A percentile compares a stretch with the other conserved stretches of the same genome.
These are phyloP conservation scores for Cotesia glomerata DNA, from an alignment of 1,140 invertebrate genomes.

Conservation along the genomic window DNA sequence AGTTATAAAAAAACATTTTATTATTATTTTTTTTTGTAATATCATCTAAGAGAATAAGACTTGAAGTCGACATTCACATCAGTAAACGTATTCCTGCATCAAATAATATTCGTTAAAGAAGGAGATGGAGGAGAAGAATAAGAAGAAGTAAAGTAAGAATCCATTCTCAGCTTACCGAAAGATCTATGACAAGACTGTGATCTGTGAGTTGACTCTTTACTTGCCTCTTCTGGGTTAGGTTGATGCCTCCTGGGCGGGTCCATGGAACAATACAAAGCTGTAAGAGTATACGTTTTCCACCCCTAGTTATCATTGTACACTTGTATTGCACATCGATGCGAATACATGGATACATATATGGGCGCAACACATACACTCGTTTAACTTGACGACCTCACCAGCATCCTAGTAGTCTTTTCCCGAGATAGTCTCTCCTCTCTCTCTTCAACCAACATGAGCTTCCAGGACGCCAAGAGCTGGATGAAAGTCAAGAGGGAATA, in stretches of 20 bases:
- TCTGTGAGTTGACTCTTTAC: neutral
- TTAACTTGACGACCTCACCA: conserved; percentile 10
- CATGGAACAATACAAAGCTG: conserved; percentile 1
- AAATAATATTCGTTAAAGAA: too few relatives aligned
- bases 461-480: conserved; percentile 20
- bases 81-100: too few relatives aligned
- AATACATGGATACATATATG: too few relatives aligned
- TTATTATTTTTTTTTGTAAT: too few relatives aligned
- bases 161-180: neutral
- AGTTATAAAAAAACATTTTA: too few relatives aligned
- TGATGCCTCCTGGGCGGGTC: neutral
- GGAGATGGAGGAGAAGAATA: too few relatives aligned
- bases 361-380: neutral
- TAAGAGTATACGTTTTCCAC: neutral
- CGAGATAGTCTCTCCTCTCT: conserved; percentile 12
- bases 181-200: neutral
- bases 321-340: neutral
- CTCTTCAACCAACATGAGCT: conserved; percentile 2
- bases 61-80: too few relatives aligned
- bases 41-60: too few relatives aligned
- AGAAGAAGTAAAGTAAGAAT: neutral
- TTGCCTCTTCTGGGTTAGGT: neutral
- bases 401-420: conserved; percentile 6
- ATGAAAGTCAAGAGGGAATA: conserved; percentile 30
- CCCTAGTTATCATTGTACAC: neutral